These are phyloP conservation scores for Pammene aurita DNA, from an alignment of 2,888 invertebrate species.

Conservation along the genomic window DNA sequence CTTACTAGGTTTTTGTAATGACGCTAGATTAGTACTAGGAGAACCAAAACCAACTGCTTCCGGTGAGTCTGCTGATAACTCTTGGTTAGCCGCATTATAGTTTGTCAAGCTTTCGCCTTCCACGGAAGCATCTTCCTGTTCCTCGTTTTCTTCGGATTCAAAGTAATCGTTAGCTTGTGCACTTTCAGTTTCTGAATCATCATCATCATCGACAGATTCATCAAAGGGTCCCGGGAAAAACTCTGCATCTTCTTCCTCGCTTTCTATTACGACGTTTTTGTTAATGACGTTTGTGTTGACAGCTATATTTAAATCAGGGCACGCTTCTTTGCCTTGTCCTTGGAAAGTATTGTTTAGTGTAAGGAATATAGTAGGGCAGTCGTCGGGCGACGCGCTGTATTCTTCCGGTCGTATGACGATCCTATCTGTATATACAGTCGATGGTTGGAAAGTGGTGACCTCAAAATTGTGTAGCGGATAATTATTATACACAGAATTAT, in stretches of 20 bases:
- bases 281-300: constrained; percentile 87
- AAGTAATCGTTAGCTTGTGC: constrained; percentile 61
- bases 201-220: constrained; percentile 64
- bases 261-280: constrained; percentile 78
- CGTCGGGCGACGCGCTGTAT: constrained; percentile 70
- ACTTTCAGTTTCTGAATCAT: constrained; percentile 66
- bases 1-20: constrained; percentile 61
- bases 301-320: constrained; percentile 87
- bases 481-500: constrained; percentile 61
- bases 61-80: constrained; percentile 55
- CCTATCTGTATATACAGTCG: constrained; percentile 70
- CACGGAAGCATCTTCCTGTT: constrained; percentile 63
- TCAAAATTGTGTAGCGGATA: constrained; percentile 63
- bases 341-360: constrained; percentile 80
- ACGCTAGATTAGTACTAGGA: constrained; percentile 59
- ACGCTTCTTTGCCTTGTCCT: constrained; percentile 85
- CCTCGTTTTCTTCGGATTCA: constrained; percentile 63
- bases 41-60: constrained; percentile 58
- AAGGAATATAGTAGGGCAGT: constrained; percentile 83
- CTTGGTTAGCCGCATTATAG: constrained; percentile 65
- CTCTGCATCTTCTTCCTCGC: constrained; percentile 68
- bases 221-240: constrained; percentile 68
- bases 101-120: constrained; percentile 67
- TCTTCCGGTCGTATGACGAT: constrained; percentile 78
- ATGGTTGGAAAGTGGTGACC: constrained; percentile 73